Percentiles rank a stretch among this genome's conserved stretches.
Evolutionary conservation across 2,797 vertebrate genomes (phyloP).

Genomic region (Hapalemur alaotrensis): DNA sequence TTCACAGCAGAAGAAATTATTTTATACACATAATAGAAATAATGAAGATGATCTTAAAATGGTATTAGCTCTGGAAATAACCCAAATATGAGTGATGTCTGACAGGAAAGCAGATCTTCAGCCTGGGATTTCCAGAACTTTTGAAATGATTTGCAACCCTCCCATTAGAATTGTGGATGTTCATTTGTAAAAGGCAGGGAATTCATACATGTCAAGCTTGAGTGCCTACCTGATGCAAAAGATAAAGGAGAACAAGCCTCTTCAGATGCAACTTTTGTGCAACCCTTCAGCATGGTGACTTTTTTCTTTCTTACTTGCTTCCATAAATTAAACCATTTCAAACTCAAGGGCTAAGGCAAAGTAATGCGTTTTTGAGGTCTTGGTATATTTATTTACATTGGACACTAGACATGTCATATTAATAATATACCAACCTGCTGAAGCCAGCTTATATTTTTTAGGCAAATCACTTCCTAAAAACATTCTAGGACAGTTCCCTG

Average conservation of each 20-base stretch:
- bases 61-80: not conserved
- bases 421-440: not conserved
- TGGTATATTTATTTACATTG: not conserved
- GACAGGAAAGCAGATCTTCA: not conserved
- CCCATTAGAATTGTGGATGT: not conserved
- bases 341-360: not conserved
- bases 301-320: not conserved
- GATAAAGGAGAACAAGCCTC: not conserved
- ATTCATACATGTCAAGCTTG: too few species aligned
- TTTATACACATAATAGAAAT: constrained; percentile 72
- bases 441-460: not conserved
- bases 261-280: not conserved
- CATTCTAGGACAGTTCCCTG: not conserved
- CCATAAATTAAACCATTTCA: not conserved
- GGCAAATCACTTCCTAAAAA: not conserved
- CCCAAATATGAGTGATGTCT: not conserved
- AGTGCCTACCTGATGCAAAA: not conserved
- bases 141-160: too few species aligned
- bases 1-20: constrained; percentile 77
- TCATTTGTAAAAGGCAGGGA: not conserved
- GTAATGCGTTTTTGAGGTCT: not conserved
- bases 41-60: constrained; percentile 64
- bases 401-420: not conserved
- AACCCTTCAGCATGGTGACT: not conserved
- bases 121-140: not conserved